Base-by-base conservation (phyloP, 2,888 invertebrate genomes). In the Eubasilissa splendida region DNA sequence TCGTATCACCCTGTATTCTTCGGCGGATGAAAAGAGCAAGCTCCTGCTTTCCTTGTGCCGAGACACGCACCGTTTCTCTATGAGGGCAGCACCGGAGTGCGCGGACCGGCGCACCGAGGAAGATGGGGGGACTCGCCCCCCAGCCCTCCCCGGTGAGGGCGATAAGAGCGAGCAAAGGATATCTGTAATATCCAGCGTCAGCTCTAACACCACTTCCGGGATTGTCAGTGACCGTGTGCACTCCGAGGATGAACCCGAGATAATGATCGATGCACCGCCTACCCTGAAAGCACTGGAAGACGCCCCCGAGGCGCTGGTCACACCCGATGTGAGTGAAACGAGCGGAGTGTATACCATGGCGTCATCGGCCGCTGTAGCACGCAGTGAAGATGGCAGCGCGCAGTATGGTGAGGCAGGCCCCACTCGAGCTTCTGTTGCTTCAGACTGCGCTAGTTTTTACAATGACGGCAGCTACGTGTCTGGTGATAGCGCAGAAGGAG, bases 141-240 rank as follows among this genome's bases (percentile, higher is more conserved):
- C 93, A 66, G 92, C 92, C 86, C 87, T 93, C 85, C 92, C 93
- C 84, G 88, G 89, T 79, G 93, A 92, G 85, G 92, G 92, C 85
- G 93, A 92, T 85, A 93, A 94, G 86, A 93, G 91, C 83, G 95
- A 96, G 88, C 96, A 96, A 88, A 92, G 96, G 85, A 95, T 96
- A 87, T 97, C 96, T 79, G 95, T 98, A 53, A 97, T 98, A 86
- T 97, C 97, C 81, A 96, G 95, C 86, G 96, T 97, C 63, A 97
- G 97, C 86, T 98, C 97, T n/a, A 98, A 97, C 87, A 98, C 98
- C 60, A 98, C 98, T 42, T 98, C 97, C 53, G 98, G 98, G 81
- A 97, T 98, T 85, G 97, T 98, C 68, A 97, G 98, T 87, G 98
- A 98, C 88, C 93, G 97, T 85, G 97, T 97, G 79, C 97, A 97